Base-by-base conservation (phyloP, 2,888 invertebrate genomes). In the Netelia melanura region DNA sequence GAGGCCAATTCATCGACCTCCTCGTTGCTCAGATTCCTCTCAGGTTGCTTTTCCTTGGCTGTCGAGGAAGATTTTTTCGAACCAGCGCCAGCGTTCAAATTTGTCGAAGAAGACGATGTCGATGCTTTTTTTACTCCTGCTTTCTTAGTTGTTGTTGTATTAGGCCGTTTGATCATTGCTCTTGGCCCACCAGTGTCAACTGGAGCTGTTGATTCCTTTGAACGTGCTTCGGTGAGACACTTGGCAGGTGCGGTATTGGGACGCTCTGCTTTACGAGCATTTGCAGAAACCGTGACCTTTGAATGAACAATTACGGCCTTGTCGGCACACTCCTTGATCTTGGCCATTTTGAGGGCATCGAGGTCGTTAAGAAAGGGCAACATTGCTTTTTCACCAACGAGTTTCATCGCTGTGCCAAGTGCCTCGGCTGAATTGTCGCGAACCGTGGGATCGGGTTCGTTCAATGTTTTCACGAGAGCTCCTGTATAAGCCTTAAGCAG, bases 401-500 rank as follows among this genome's bases (percentile, higher is more conserved):
- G 95, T 94, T 98, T 99, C 95, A 98, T 97, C 0, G 98, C 96
- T 0, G 98, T 98, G 10, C 99, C 99, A 17, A 99, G 94, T 0
- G 99, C 99, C 92, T 98, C 98, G 0, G 98, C 98, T 0, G 98
- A 97, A 81, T 97, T 97, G 92, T 99, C 99, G 90, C 99, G 95
- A 0, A 99, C 99, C 1, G 96, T 95, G 0, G 98, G 98, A 94
- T 99, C 98, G 88, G 97, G 95, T 93, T 97, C 97, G 88, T 97
- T 97, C 1, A 97, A 92, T 11, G 96, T 96, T 92, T 98, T 98
- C 3, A 98, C 93, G 65, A 99, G 94, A 0, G 96, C 96, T 1
- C 96, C 96, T 0, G 97, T 96, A 86, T 98, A 96, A 0, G 96
- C 95, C 94, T 99, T 99, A 17, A 99, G 94, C 3, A 98, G 94